Evolutionary conservation across 1,140 invertebrate genomes (phyloP).

Genomic region (Papilio helenus): DNA sequence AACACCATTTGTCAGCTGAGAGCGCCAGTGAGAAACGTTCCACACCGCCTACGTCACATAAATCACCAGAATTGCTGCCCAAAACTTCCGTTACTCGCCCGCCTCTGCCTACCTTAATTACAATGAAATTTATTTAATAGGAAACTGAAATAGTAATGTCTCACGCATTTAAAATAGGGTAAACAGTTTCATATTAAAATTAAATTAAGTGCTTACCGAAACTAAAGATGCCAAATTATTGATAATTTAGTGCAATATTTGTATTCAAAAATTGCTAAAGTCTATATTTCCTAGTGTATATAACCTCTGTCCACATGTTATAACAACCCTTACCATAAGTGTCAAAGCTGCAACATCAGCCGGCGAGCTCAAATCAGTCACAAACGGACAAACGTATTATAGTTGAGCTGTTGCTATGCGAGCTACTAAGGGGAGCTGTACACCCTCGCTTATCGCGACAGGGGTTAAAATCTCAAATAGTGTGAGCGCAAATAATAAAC

Average conservation of each 20-base stretch:
- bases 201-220: no score
- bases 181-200: neutral
- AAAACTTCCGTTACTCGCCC: neutral
- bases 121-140: neutral
- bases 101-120: neutral
- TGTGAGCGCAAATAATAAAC: neutral
- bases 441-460: slow-evolving; percentile 16
- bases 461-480: slow-evolving; percentile 7
- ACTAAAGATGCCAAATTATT: no score
- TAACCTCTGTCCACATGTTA: no score
- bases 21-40: neutral
- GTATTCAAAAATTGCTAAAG: no score
- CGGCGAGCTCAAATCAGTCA: neutral
- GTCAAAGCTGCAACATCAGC: slow-evolving; percentile 7
- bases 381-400: slow-evolving; percentile 20
- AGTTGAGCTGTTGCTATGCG: slow-evolving; percentile 29
- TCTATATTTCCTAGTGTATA: no score
- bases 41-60: slow-evolving; percentile 15
- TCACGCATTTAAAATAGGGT: neutral
- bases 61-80: slow-evolving; percentile 7
- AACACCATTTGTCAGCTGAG: neutral
- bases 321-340: neutral
- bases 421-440: neutral
- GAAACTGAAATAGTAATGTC: neutral
- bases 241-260: no score